Base-by-base conservation (phyloP, 2,888 invertebrate species). In the Kryphioiulus occultus region DNA sequence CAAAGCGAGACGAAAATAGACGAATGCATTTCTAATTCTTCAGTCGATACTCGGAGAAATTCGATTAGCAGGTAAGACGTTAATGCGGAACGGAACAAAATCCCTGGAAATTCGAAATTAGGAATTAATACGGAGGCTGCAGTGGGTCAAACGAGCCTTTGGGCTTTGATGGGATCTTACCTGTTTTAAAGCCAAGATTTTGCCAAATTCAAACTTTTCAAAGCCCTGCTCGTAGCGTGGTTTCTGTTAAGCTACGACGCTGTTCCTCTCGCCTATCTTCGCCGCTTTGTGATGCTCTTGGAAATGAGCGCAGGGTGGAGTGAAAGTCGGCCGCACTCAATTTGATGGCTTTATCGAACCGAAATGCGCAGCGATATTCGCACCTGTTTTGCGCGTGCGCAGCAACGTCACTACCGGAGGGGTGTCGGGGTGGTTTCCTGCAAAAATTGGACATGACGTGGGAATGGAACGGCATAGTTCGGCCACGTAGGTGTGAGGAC, bases 21-120 rank as follows among this genome's bases (percentile, higher is more conserved):
- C 47, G 84, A 84, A 84, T 84, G n/a, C 84, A 84, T 78, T 78
- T n/a, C 35, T 83, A 83, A n/a, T 83, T 39, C 26, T 84, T 42
- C 35, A 17, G 32, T 84, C 84, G n/a, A 68, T 68, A 68, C 12
- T 2, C 5, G 68, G 68, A 68, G 68, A 68, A 68, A 68, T 68
- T 68, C 68, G 68, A 68, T 26, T 7, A 5, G 68, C 26, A 68
- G 26, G n/a, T n/a, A 59, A n/a, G 59, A n/a, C n/a, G n/a, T 59
- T 59, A n/a, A n/a, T 26, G 26, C 26, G 9, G 5, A n/a, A 53
- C 53, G 7, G n/a, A n/a, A 53, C 5, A n/a, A 53, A n/a, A 53
- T 26, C 68, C 12, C 26, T 68, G 68, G 22, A 26, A 22, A 26
- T 26, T 7, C 35, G 53, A 4, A 53, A 53, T 17, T 4, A 53